These are phyloP conservation scores for Diorhabda carinulata DNA, from an alignment of 1,140 invertebrate genomes.

Conservation along the genomic window DNA sequence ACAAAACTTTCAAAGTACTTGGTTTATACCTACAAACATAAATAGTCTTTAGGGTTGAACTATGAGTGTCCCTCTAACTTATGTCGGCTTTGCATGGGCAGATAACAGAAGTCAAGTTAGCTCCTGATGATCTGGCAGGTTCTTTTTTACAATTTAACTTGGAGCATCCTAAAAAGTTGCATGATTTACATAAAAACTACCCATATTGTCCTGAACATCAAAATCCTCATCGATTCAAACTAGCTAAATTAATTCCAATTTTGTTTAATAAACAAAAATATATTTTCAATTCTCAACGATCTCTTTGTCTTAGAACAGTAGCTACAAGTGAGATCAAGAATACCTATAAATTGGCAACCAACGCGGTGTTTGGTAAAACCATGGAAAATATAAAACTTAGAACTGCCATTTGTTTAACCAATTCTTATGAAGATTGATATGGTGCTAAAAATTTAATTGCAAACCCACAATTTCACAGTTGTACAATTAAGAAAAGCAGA, in stretches of 20 bases:
- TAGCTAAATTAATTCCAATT: slow-evolving; percentile 43
- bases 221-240: slow-evolving; percentile 33
- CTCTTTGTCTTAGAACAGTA: slow-evolving; percentile 40
- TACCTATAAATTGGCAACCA: slow-evolving; percentile 51
- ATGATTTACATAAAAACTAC: slow-evolving; percentile 45
- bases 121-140: slow-evolving; percentile 37
- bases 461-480: slow-evolving; percentile 37
- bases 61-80: slow-evolving; percentile 49
- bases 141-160: slow-evolving; percentile 52
- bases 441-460: slow-evolving; percentile 36
- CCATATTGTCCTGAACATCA: slow-evolving; percentile 45
- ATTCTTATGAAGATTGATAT: slow-evolving; percentile 30
- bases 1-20: no score
- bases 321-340: slow-evolving; percentile 49
- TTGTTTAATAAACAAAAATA: slow-evolving; percentile 8
- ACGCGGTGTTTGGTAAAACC: slow-evolving; percentile 49
- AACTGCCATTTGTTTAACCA: slow-evolving; percentile 41
- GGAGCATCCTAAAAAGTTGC: slow-evolving; percentile 37
- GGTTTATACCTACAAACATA: slow-evolving; percentile 34
- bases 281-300: slow-evolving; percentile 44
- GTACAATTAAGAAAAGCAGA: not conserved
- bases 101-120: slow-evolving; percentile 28
- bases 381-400: slow-evolving; percentile 48
- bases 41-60: slow-evolving; percentile 56
- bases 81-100: slow-evolving; percentile 48